These are phyloP conservation scores for Hormaphis cornu DNA, from an alignment of 1,140 invertebrate genomes.

Conservation along the genomic window DNA sequence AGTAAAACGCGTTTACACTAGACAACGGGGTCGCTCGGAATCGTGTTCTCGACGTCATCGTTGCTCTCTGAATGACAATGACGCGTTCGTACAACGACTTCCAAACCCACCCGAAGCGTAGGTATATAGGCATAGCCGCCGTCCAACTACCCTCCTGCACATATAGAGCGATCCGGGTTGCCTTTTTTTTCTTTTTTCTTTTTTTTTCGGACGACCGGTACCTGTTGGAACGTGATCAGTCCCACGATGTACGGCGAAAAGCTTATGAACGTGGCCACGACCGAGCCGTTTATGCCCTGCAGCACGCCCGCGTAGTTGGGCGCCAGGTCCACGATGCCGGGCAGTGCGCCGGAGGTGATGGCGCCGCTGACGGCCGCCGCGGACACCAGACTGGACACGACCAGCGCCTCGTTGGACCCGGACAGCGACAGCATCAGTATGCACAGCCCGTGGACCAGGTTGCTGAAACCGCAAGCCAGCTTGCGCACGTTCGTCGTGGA, in stretches of 20 bases:
- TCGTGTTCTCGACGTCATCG: too few relatives aligned
- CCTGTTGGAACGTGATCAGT: conserved; percentile 51
- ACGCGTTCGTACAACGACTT: too few relatives aligned
- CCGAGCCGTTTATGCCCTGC: conserved; percentile 50
- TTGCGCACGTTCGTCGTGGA: conserved; percentile 28
- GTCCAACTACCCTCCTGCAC: too few relatives aligned
- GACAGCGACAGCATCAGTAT: conserved; percentile 52
- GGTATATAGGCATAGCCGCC: too few relatives aligned
- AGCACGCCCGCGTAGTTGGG: conserved; percentile 58
- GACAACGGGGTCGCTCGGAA: too few relatives aligned
- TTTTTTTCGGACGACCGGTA: too few relatives aligned
- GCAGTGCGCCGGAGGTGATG: conserved; percentile 54
- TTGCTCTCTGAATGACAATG: too few relatives aligned
- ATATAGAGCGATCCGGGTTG: too few relatives aligned
- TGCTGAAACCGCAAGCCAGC: conserved; percentile 34
- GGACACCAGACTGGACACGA: conserved; percentile 51
- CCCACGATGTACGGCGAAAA: conserved; percentile 53
- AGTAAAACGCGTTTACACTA: too few relatives aligned
- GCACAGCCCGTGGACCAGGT: conserved; percentile 48
- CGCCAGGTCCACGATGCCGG: conserved; percentile 55
- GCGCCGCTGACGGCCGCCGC: conserved; percentile 55
- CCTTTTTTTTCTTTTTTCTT: too few relatives aligned
- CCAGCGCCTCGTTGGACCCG: conserved; percentile 51
- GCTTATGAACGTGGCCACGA: conserved; percentile 48
- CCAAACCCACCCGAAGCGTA: too few relatives aligned